Evolutionary conservation across 2,113 vertebrate genomes (phyloP).

Genomic region (Nerophis lumbriciformis): DNA sequence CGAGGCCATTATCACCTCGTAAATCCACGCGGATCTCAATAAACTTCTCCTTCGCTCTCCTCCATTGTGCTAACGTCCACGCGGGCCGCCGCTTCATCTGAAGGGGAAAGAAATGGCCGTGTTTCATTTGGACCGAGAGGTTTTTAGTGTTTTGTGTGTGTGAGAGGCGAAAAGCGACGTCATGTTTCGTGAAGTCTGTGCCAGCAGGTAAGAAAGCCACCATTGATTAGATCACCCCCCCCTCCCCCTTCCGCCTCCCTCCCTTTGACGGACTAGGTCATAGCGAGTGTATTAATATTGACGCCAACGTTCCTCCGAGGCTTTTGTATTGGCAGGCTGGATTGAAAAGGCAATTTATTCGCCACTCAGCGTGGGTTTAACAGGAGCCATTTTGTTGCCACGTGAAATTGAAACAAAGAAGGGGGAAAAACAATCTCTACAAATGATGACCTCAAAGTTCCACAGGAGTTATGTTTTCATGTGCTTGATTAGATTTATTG

Average conservation of each 20-base stretch:
- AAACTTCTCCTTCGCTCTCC: conserved; percentile 68
- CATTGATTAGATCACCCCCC: conserved; percentile 51
- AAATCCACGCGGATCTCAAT: conserved; percentile 73
- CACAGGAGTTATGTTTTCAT: too few species aligned
- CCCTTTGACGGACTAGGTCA: conserved; percentile 38
- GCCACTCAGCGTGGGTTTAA: conserved; percentile 61
- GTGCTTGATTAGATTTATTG: too few species aligned
- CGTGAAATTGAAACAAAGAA: conserved; percentile 27
- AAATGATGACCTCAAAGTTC: too few species aligned
- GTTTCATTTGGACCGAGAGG: conserved; percentile 27
- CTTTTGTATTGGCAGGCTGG: conserved; percentile 50
- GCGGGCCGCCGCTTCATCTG: conserved; percentile 54
- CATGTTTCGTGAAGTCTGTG: conserved; percentile 29
- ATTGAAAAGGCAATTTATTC: conserved; percentile 70
- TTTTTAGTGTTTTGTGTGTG: conserved; percentile 22
- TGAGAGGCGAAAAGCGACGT: conserved; percentile 7
- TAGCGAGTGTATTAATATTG: conserved; percentile 73
- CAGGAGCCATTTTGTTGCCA: conserved; percentile 57
- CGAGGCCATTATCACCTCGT: conserved; percentile 74
- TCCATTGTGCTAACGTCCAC: conserved; percentile 57
- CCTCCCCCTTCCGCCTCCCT: conserved; percentile 44
- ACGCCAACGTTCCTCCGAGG: conserved; percentile 56
- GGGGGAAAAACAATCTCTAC: neutral
- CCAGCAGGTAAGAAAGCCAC: conserved; percentile 36
- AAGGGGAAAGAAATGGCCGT: conserved; percentile 13